These are phyloP conservation scores for Drosophila persimilis DNA, from an alignment of 1,140 invertebrate species.

Conservation along the genomic window DNA sequence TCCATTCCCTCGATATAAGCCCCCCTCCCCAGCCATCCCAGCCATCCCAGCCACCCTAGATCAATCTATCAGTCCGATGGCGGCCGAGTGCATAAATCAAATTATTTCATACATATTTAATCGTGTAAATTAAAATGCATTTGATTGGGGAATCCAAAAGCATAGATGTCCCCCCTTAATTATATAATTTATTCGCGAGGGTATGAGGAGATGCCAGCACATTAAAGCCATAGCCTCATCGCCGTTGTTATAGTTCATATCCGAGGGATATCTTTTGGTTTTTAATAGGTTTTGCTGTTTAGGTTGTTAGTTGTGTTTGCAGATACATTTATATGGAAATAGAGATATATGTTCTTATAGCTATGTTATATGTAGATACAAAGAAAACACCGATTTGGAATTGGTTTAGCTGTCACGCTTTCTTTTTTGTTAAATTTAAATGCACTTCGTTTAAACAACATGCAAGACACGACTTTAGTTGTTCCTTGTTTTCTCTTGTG, in stretches of 20 bases:
- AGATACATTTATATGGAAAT: conserved; percentile 47
- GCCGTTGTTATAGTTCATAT: conserved; percentile 6
- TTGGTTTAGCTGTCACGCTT: background rate
- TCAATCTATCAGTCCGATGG: conserved; percentile 38
- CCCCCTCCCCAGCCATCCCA: background rate
- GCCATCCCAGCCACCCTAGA: background rate
- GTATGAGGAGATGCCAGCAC: conserved; percentile 9
- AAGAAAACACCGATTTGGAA: conserved; percentile 61
- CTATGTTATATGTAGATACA: conserved; percentile 46
- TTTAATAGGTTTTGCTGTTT: conserved; percentile 52
- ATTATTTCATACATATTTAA: conserved; percentile 59
- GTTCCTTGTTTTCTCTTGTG: conserved; percentile 39
- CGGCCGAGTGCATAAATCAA: conserved; percentile 66
- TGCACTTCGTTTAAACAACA: conserved; percentile 69
- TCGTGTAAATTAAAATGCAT: conserved; percentile 65
- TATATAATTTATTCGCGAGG: conserved; percentile 28
- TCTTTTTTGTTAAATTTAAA: conserved; percentile 40
- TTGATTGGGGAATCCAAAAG: conserved; percentile 35
- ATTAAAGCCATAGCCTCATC: conserved; percentile 61
- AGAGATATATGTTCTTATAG: conserved; percentile 44
- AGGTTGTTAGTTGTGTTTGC: conserved; percentile 61
- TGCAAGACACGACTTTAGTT: conserved; percentile 64
- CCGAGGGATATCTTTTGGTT: conserved; percentile 32
- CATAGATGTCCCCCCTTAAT: conserved; percentile 38
- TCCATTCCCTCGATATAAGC: conserved; percentile 4